A percentile compares a stretch with the other conserved stretches of the same genome.
Evolutionary conservation across 37 sponge, comb jelly and placozoan genomes (phyloP).

Genomic region (Bolinopsis microptera): DNA sequence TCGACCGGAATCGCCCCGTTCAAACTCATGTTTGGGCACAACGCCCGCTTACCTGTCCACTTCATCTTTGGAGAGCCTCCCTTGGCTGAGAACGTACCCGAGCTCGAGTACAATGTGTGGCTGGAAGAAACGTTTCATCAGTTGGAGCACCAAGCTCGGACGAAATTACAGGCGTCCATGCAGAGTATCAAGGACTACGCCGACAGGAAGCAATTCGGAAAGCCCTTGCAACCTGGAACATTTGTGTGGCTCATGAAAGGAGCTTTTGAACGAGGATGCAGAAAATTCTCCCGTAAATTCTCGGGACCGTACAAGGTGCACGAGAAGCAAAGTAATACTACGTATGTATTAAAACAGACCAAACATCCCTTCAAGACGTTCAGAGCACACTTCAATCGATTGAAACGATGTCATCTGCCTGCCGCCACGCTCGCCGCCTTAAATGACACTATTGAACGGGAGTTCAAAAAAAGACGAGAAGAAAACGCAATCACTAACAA

Average conservation of each 20-base stretch:
- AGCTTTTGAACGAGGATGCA: not conserved
- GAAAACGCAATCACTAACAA: too few relatives aligned
- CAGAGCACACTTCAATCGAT: not conserved
- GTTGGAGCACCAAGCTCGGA: not conserved
- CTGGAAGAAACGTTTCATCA: not conserved
- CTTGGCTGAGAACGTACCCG: not conserved
- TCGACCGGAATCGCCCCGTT: too few relatives aligned
- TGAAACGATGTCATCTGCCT: not conserved
- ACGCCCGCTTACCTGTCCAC: slow-evolving; percentile 65
- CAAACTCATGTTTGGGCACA: too few relatives aligned
- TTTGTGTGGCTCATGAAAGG: slow-evolving; percentile 6
- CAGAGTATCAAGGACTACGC: too few relatives aligned
- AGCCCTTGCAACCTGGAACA: too few relatives aligned
- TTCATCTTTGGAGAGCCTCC: slow-evolving; percentile 59
- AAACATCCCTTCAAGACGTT: not conserved
- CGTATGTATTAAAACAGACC: not conserved
- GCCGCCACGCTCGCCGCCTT: too few relatives aligned
- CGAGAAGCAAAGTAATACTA: not conserved
- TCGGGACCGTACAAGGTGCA: not conserved
- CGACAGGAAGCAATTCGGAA: too few relatives aligned
- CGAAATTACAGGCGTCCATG: too few relatives aligned
- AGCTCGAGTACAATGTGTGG: not conserved
- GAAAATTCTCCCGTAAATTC: too few relatives aligned
- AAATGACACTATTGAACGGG: too few relatives aligned
- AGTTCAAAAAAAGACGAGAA: too few relatives aligned